These are phyloP conservation scores for Dysdera silvatica DNA, from an alignment of 1,140 invertebrate genomes.

Conservation along the genomic window DNA sequence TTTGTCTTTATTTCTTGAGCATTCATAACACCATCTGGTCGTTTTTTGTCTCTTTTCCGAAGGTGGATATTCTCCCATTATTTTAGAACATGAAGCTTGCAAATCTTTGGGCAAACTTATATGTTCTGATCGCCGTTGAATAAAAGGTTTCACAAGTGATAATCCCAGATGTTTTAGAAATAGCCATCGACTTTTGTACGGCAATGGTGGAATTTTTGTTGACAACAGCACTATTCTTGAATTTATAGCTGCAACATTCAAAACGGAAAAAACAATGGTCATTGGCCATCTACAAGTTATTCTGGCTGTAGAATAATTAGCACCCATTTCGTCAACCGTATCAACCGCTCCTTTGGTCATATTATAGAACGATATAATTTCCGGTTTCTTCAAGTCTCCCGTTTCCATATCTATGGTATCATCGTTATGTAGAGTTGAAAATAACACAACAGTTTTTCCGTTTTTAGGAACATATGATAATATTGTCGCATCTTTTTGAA, in stretches of 20 bases:
- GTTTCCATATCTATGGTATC: slow-evolving; percentile 18
- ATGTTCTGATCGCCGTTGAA: neutral
- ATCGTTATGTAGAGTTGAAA: slow-evolving; percentile 33
- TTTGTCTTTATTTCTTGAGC: too few relatives aligned
- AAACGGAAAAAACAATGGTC: slow-evolving; percentile 21
- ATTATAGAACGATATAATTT: slow-evolving; percentile 45
- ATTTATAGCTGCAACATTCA: slow-evolving; percentile 30
- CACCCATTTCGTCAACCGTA: slow-evolving; percentile 44
- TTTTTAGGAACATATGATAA: slow-evolving; percentile 34
- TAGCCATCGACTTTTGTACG: neutral
- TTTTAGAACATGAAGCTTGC: too few relatives aligned
- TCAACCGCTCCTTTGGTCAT: slow-evolving; percentile 47
- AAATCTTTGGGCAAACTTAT: too few relatives aligned
- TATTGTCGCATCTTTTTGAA: slow-evolving; percentile 24
- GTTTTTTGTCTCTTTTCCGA: too few relatives aligned
- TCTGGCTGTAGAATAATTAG: slow-evolving; percentile 37
- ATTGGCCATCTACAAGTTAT: slow-evolving; percentile 41
- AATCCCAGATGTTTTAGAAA: slow-evolving; percentile 2
- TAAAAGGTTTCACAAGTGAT: neutral
- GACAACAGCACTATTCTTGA: neutral
- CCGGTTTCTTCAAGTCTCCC: slow-evolving; percentile 37
- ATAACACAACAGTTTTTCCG: slow-evolving; percentile 29
- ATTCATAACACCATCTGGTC: too few relatives aligned
- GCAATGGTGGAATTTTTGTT: neutral
- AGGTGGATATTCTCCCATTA: too few relatives aligned